Evolutionary conservation across 2,113 vertebrate species (phyloP).

Genomic region (Buteo buteo): DNA sequence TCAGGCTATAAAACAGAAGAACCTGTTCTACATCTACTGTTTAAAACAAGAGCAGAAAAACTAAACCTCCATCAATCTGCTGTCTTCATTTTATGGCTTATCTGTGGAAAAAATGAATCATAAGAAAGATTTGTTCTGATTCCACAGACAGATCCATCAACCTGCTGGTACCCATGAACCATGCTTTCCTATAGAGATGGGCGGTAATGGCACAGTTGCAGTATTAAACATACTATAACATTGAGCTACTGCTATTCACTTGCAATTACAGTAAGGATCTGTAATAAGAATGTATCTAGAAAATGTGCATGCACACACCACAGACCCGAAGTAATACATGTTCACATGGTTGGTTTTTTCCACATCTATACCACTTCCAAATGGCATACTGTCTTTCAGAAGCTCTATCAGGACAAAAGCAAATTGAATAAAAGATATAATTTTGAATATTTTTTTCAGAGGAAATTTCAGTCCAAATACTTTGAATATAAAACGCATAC

Average conservation of each 20-base stretch:
- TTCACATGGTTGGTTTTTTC: background rate
- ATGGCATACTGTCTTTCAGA: background rate
- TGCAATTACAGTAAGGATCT: background rate
- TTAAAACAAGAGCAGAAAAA: conserved; percentile 32
- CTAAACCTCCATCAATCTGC: conserved; percentile 35
- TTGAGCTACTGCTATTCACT: background rate
- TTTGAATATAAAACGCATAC: background rate
- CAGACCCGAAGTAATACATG: background rate
- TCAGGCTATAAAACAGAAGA: conserved; percentile 57
- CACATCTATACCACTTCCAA: background rate
- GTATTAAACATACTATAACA: background rate
- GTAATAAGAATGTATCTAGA: background rate
- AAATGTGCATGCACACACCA: background rate
- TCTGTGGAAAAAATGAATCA: conserved; percentile 51
- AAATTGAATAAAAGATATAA: background rate
- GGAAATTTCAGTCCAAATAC: background rate
- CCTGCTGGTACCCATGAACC: background rate
- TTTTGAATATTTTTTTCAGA: background rate
- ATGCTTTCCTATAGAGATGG: background rate
- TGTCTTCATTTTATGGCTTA: conserved; percentile 1
- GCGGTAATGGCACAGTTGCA: background rate
- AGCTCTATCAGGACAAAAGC: background rate
- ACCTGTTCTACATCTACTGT: conserved; percentile 45
- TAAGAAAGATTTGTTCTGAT: conserved; percentile 46
- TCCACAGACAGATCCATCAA: conserved; percentile 11